phyloP scores from a whole-genome alignment of 2,797 vertebrate species.

The Xiphorhynchus erythropygius region DNA sequence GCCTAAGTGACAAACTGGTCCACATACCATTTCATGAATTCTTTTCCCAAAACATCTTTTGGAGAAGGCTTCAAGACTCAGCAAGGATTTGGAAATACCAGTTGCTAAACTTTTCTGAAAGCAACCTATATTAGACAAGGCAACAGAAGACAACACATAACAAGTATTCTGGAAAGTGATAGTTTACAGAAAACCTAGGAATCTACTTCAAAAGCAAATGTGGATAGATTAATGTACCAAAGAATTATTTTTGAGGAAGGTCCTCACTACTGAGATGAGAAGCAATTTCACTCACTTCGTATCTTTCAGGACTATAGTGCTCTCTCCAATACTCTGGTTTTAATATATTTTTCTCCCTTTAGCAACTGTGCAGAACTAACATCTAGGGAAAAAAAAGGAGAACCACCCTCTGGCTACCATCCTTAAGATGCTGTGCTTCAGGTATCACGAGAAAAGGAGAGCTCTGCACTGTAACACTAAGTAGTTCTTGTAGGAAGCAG shows the following conservation, averaged over 20 bases:
- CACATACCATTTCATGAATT: accelerated
- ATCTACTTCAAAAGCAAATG: background rate
- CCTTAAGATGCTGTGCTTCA: accelerated
- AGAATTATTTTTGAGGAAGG: background rate
- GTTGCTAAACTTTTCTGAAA: background rate
- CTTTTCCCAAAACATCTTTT: background rate
- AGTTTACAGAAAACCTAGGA: background rate
- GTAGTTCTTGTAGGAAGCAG: background rate
- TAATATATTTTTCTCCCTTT: background rate
- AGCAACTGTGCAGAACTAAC: background rate
- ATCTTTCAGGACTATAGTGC: background rate
- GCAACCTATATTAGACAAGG: background rate
- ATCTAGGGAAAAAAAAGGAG: background rate
- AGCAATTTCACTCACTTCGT: background rate
- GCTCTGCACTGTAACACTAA: background rate
- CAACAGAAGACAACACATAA: background rate
- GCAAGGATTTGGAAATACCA: background rate
- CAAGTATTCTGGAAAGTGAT: background rate
- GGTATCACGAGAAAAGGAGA: background rate
- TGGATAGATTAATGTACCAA: background rate
- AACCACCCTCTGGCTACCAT: background rate
- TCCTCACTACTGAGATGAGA: background rate
- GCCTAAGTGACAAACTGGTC: background rate
- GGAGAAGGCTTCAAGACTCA: background rate
- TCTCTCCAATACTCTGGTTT: background rate